Evolutionary conservation across 2,113 vertebrate species (phyloP).

Genomic region (Mormyrus lacerda): DNA sequence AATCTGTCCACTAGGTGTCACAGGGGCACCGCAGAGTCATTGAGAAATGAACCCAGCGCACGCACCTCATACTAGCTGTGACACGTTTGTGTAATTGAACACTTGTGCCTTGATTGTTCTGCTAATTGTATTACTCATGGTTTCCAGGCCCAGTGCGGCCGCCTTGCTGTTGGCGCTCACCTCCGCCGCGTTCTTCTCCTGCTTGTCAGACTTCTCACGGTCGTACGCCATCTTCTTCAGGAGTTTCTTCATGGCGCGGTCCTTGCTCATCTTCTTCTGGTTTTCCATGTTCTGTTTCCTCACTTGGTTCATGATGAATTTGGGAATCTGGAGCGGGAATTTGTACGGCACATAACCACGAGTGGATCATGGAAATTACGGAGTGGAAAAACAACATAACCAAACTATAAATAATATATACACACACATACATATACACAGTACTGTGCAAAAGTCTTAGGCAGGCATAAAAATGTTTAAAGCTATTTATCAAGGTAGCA

Average conservation of each 20-base stretch:
- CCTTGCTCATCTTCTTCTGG: constrained; percentile 74
- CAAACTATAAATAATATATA: neutral
- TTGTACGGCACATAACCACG: neutral
- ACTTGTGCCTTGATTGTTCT: neutral
- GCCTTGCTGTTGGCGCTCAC: constrained; percentile 51
- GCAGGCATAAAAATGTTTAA: neutral
- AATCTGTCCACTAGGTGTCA: constrained; percentile 63
- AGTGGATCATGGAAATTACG: neutral
- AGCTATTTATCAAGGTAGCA: neutral
- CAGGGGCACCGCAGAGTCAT: constrained; percentile 38
- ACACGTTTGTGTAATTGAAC: neutral
- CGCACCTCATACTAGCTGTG: neutral
- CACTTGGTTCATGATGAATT: constrained; percentile 90
- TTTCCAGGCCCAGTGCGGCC: neutral
- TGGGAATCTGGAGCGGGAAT: constrained; percentile 72
- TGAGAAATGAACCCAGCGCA: neutral
- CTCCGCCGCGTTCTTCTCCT: constrained; percentile 61
- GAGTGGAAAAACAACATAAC: neutral
- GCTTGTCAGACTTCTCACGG: constrained; percentile 68
- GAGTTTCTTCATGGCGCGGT: constrained; percentile 78
- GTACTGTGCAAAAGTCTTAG: neutral
- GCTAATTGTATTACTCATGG: neutral
- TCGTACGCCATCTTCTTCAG: constrained; percentile 93
- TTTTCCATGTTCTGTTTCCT: constrained; percentile 80
- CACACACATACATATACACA: neutral